Evolutionary conservation across 2,888 invertebrate genomes (phyloP), one percentile per base, ranked within the genome.

Genomic region (Laspeyria flexula): DNA sequence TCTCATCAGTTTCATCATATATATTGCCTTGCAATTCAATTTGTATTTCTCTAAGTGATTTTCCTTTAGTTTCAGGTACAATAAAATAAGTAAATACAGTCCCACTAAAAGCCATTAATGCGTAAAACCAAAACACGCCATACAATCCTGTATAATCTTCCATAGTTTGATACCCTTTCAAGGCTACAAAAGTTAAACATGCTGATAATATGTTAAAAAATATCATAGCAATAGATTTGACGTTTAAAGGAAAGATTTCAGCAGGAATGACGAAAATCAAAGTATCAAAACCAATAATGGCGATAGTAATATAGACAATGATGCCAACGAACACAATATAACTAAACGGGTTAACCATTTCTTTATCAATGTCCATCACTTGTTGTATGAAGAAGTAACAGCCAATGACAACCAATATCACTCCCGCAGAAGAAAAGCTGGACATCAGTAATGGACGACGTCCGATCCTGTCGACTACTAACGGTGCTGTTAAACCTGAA

Each of bases 11-110:
- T 1, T 66, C 71, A 39, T 77, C 75, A 47, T 81, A 81, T 13
- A 73, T 41, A 25, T 77, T 74, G 1, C 90, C 90, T 60, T 93
- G 90, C 1, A 94, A 63, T 40, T 92, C 81, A 16, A 66, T 60
- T 29, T 68, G 68, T 35, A 69, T 64, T 18, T 68, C 92, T 12
- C 87, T 71, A 31, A 94, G 82, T 31, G 92, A 93, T 60, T 93
- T 94, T 0, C 93, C 93, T 63, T 88, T 93, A 0, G 94, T 94
- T 77, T 94, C 94, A 1, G 94, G 94, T 0, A 94, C 91, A 42
- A 84, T 50, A n/a, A 89, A 73, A 13, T 80, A 70, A 2, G 93
- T 89, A 56, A 93, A 94, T 6, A 88, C 40, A 0, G 91, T 84
- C 0, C 94, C 94, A 12, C 80, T 48, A n/a, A 92, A 75, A 1